Evolutionary conservation across 1,140 invertebrate species (phyloP).

Genomic region (Drosophila sproati): DNA sequence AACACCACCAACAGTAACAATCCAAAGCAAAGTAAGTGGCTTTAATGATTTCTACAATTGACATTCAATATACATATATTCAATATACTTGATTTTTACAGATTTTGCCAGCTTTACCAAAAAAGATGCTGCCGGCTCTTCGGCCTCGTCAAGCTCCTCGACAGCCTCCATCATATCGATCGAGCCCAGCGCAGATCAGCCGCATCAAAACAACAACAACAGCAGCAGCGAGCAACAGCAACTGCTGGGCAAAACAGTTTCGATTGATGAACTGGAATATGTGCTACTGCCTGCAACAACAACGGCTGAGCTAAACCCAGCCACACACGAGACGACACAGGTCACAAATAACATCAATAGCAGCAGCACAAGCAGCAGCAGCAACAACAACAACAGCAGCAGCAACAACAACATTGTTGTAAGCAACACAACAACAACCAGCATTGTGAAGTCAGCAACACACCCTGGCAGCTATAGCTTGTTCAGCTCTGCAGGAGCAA

Average conservation of each 20-base stretch:
- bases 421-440: conserved; percentile 42
- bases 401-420: conserved; percentile 25
- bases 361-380: conserved; percentile 16
- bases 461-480: conserved; percentile 50
- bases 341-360: conserved; percentile 30
- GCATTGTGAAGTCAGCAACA: not conserved
- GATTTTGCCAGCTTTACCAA: conserved; percentile 74
- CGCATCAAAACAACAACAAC: conserved; percentile 25
- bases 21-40: conserved; percentile 68
- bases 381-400: conserved; percentile 37
- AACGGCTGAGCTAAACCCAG: conserved; percentile 45
- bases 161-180: conserved; percentile 69
- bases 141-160: conserved; percentile 63
- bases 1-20: conserved; percentile 34
- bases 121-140: conserved; percentile 58
- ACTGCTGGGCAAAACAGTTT: conserved; percentile 27
- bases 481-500: conserved; percentile 49
- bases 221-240: conserved; percentile 20
- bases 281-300: conserved; percentile 53
- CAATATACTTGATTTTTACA: conserved; percentile 20
- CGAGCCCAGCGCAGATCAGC: conserved; percentile 44
- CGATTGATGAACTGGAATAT: conserved; percentile 57
- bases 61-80: not conserved
- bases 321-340: conserved; percentile 22
- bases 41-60: not conserved